Percentiles rank a stretch among this genome's conserved stretches.
Evolutionary conservation across 2,888 invertebrate species (phyloP).

Genomic region (Eristalinus aeneus): DNA sequence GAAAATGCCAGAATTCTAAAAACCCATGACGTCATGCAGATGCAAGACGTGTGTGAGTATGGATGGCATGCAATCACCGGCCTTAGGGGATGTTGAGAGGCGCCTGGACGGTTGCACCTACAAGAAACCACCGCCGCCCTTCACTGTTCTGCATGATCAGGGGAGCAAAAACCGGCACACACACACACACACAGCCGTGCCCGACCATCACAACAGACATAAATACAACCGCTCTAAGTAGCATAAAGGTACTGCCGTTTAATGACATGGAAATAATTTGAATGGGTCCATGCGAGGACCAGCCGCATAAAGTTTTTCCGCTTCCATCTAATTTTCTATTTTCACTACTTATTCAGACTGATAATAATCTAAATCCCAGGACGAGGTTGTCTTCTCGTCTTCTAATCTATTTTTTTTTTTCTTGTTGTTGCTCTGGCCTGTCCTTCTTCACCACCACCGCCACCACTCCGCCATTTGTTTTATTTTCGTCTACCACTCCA

Average conservation of each 20-base stretch:
- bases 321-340: slow-evolving; percentile 66
- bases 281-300: slow-evolving; percentile 49
- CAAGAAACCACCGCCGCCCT: slow-evolving; percentile 24
- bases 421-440: not conserved
- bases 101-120: not conserved
- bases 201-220: slow-evolving; percentile 20
- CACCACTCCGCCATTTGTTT: slow-evolving; percentile 38
- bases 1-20: too few relatives aligned
- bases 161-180: not conserved
- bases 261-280: slow-evolving; percentile 70
- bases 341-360: slow-evolving; percentile 63
- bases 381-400: slow-evolving; percentile 13
- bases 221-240: slow-evolving; percentile 5
- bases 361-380: slow-evolving; percentile 68
- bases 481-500: slow-evolving; percentile 61
- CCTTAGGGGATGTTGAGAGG: not conserved
- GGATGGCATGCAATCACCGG: not conserved
- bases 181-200: not conserved
- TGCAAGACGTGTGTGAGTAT: not conserved
- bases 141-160: not conserved
- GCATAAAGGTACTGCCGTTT: slow-evolving; percentile 49
- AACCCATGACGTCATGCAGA: not conserved
- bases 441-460: slow-evolving; percentile 1
- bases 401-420: not conserved
- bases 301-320: slow-evolving; percentile 54